A percentile compares a stretch with the other conserved stretches of the same genome.
These are phyloP conservation scores for Ophion costatus DNA, from an alignment of 2,888 invertebrate species.

Conservation along the genomic window DNA sequence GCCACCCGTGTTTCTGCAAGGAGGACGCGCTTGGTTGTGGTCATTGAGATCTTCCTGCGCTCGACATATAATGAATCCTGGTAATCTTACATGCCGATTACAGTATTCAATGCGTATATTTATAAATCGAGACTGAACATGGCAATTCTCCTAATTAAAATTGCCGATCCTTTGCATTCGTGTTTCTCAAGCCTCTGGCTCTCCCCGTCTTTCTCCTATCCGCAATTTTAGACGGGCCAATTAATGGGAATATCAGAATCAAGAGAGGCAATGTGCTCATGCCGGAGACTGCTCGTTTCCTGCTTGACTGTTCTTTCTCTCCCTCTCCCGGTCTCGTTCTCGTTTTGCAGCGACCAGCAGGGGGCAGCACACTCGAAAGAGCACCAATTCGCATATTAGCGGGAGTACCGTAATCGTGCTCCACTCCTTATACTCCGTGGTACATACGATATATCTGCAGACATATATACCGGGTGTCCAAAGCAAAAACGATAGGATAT, in stretches of 20 bases:
- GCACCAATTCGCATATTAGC: constrained; percentile 56
- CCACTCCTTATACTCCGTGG: constrained; percentile 51
- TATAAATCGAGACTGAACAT: constrained; percentile 74
- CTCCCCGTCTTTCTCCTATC: constrained; percentile 11
- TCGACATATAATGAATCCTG: constrained; percentile 31
- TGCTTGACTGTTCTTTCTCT: constrained; percentile 59
- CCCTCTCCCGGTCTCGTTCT: constrained; percentile 12
- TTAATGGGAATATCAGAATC: constrained; percentile 58
- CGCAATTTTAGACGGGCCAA: constrained; percentile 41
- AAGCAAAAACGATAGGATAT: too few species aligned
- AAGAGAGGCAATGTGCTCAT: constrained; percentile 45
- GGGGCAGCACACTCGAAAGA: constrained; percentile 50
- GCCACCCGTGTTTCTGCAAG: neutral
- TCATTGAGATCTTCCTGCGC: constrained; percentile 31
- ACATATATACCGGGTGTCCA: neutral
- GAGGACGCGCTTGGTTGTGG: constrained; percentile 26
- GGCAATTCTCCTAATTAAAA: constrained; percentile 78
- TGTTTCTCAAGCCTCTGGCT: constrained; percentile 25
- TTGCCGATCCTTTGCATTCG: constrained; percentile 53
- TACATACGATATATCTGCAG: constrained; percentile 3
- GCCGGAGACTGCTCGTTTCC: constrained; percentile 68
- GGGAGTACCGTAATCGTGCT: constrained; percentile 52
- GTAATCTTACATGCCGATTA: constrained; percentile 57
- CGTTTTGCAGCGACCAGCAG: neutral
- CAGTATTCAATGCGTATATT: constrained; percentile 60